Percentiles rank a stretch among this genome's conserved stretches.
These are phyloP conservation scores for Apostichopus parvimensis DNA, from an alignment of 35 echinoderm and acorn worm species.

Conservation along the genomic window DNA sequence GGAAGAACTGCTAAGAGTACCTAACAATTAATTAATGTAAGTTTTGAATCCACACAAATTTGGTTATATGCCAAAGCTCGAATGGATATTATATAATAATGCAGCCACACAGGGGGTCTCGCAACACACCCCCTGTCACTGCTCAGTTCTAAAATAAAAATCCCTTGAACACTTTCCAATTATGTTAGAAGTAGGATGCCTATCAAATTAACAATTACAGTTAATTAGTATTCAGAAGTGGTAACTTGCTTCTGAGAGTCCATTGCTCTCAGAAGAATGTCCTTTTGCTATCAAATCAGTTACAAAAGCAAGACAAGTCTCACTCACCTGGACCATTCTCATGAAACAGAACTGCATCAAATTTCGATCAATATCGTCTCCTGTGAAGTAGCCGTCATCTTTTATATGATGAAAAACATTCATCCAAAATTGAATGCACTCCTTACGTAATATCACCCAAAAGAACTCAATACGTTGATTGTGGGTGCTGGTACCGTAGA, in stretches of 20 bases:
- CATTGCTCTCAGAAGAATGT: background rate
- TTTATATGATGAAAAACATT: constrained; percentile 49
- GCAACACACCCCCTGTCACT: background rate
- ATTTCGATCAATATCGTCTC: constrained; percentile 47
- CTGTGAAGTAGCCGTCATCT: constrained; percentile 52
- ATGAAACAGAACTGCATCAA: constrained; percentile 55
- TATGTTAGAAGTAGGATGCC: background rate
- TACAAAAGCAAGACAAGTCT: background rate
- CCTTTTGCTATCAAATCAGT: background rate
- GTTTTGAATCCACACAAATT: too few species aligned
- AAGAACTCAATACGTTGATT: constrained; percentile 22
- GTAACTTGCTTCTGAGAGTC: background rate
- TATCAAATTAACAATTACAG: background rate
- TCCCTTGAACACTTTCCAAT: background rate
- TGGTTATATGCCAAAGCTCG: too few species aligned
- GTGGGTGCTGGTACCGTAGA: background rate
- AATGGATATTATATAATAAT: too few species aligned
- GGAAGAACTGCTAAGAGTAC: too few species aligned
- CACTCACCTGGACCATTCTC: constrained; percentile 43
- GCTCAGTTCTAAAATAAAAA: background rate
- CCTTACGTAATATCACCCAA: background rate
- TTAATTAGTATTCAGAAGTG: background rate
- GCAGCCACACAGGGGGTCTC: too few species aligned
- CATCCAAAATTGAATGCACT: constrained; percentile 39
- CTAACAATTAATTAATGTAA: too few species aligned